phyloP scores from a whole-genome alignment of 1,140 invertebrate genomes.

The Pteromalus puparum region DNA sequence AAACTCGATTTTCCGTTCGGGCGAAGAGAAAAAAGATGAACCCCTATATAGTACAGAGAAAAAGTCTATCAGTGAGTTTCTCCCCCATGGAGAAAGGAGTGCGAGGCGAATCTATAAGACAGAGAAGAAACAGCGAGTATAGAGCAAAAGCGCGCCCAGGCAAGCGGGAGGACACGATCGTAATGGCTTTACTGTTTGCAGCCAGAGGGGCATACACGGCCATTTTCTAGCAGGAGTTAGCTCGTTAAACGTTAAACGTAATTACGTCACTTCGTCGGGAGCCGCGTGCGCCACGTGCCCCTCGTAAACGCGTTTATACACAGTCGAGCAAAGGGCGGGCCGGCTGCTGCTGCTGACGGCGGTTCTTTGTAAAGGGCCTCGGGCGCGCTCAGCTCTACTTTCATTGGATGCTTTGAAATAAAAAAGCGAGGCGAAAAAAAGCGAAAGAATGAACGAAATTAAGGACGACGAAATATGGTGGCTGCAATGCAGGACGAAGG shows the following conservation, averaged over 20 bases:
- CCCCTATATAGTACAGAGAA: conserved; percentile 23
- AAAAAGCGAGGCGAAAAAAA: not conserved
- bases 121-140: too few species aligned
- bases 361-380: not conserved
- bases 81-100: not conserved
- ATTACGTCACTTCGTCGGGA: conserved; percentile 72
- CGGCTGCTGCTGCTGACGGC: not conserved
- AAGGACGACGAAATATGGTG: conserved; percentile 30
- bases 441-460: conserved; percentile 9
- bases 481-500: not conserved
- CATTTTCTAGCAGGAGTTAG: conserved; percentile 75
- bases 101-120: too few species aligned
- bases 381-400: conserved; percentile 68
- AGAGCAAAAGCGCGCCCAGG: conserved; percentile 43
- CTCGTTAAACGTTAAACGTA: conserved; percentile 73
- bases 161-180: not conserved
- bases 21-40: conserved; percentile 18
- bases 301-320: not conserved
- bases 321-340: conserved; percentile 4
- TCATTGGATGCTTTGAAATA: conserved; percentile 66
- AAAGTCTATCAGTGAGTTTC: conserved; percentile 26
- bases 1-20: conserved; percentile 6
- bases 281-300: conserved; percentile 35
- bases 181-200: conserved; percentile 73
- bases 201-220: conserved; percentile 72